A percentile compares a stretch with the other conserved stretches of the same genome.
Conservation (phyloP, 2,113 vertebrate species). For the Pluvialis apricaria region DNA sequence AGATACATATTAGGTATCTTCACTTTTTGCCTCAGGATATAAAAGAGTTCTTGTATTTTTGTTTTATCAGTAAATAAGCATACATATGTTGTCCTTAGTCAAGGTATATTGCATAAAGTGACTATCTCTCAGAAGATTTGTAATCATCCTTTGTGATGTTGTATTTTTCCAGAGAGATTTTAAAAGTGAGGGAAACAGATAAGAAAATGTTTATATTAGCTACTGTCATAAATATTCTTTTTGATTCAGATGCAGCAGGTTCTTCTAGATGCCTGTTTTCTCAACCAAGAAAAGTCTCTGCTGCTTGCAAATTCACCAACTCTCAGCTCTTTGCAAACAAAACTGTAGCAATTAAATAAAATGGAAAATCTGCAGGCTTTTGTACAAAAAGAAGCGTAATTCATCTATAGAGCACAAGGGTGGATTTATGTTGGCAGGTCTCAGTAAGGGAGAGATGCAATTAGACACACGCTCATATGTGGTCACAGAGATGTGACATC, state of each 20-base stretch:
- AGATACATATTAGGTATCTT: neutral
- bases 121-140: neutral
- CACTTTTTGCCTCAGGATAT: neutral
- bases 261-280: neutral
- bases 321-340: neutral
- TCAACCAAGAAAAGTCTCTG: neutral
- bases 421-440: neutral
- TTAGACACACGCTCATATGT: accelerated
- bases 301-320: neutral
- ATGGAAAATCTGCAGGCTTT: neutral
- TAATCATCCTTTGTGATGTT: neutral
- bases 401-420: neutral
- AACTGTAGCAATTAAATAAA: neutral
- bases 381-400: neutral
- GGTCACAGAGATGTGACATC: neutral
- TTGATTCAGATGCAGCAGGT: neutral
- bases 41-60: neutral
- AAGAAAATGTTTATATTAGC: neutral
- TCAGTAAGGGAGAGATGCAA: neutral
- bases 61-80: neutral
- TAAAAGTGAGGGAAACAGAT: neutral
- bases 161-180: neutral
- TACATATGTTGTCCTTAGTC: neutral
- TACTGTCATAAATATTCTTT: neutral
- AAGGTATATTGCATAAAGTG: neutral